These are phyloP conservation scores for Helicoverpa assulta DNA, from an alignment of 2,888 invertebrate genomes.

Conservation along the genomic window DNA sequence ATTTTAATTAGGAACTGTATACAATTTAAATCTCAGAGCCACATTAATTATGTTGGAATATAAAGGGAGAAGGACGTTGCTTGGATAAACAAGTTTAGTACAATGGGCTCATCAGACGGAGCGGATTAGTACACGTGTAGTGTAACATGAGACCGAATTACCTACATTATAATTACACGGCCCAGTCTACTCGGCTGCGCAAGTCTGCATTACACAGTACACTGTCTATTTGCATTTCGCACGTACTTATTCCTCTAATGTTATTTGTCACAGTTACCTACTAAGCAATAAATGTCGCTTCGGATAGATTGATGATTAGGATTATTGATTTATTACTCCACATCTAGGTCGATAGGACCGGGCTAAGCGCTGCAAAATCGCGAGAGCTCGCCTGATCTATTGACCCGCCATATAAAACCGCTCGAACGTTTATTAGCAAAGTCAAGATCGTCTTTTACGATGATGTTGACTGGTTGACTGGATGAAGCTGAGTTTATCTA, in stretches of 20 bases:
- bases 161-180: constrained; percentile 58
- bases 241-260: constrained; percentile 31
- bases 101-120: constrained; percentile 5
- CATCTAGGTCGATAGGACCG: constrained; percentile 54
- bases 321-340: constrained; percentile 65
- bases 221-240: constrained; percentile 45
- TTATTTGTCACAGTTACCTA: constrained; percentile 65
- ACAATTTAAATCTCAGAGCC: constrained; percentile 30
- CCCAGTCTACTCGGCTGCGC: constrained; percentile 34
- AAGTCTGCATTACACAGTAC: constrained; percentile 6
- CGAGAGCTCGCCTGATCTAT: constrained; percentile 65
- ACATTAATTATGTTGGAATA: constrained; percentile 17
- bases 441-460: constrained; percentile 61
- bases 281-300: constrained; percentile 56
- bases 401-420: constrained; percentile 68
- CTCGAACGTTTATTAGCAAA: constrained; percentile 66
- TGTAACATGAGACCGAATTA: constrained; percentile 57
- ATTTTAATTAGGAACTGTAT: constrained; percentile 50
- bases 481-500: constrained; percentile 43
- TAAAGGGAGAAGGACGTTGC: constrained; percentile 5
- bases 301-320: constrained; percentile 62
- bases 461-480: constrained; percentile 32
- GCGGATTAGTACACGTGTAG: constrained; percentile 18
- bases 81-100: constrained; percentile 10
- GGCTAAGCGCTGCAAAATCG: constrained; percentile 59